Evolutionary conservation across 2,113 vertebrate genomes (phyloP).

Genomic region (Etia nguti): DNA sequence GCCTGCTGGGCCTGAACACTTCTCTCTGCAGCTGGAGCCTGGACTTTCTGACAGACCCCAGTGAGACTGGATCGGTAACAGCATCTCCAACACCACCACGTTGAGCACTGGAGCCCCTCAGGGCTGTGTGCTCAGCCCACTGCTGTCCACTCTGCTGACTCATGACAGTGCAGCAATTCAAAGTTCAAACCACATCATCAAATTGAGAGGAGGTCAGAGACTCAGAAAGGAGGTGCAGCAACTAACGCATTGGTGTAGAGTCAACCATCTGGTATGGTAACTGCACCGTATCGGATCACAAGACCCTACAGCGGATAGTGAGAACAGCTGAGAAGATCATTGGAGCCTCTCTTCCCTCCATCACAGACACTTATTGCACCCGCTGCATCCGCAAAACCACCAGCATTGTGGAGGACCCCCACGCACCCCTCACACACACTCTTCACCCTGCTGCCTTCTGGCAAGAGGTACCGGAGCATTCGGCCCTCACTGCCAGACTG

Average conservation of each 20-base stretch:
- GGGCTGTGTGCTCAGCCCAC: not conserved
- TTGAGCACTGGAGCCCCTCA: not conserved
- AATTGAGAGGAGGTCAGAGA: not conserved
- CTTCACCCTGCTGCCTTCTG: not conserved
- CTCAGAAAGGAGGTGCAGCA: not conserved
- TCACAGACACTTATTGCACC: not conserved
- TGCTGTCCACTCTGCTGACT: not conserved
- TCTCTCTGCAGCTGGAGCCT: not conserved
- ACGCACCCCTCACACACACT: not conserved
- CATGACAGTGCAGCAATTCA: not conserved
- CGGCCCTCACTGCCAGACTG: not conserved
- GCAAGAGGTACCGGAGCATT: not conserved
- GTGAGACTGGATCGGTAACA: not conserved
- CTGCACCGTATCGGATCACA: too few species aligned
- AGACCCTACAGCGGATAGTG: not conserved
- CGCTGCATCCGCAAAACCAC: not conserved
- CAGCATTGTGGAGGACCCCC: not conserved
- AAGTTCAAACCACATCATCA: not conserved
- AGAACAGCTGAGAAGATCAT: not conserved
- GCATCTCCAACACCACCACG: not conserved
- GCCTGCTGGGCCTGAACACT: rapidly evolving
- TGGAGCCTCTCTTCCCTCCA: not conserved
- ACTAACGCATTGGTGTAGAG: not conserved
- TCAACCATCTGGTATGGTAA: not conserved
- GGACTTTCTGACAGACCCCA: not conserved